Base-by-base conservation (phyloP, 2,888 invertebrate species). In the Argynnis bischoffii region DNA sequence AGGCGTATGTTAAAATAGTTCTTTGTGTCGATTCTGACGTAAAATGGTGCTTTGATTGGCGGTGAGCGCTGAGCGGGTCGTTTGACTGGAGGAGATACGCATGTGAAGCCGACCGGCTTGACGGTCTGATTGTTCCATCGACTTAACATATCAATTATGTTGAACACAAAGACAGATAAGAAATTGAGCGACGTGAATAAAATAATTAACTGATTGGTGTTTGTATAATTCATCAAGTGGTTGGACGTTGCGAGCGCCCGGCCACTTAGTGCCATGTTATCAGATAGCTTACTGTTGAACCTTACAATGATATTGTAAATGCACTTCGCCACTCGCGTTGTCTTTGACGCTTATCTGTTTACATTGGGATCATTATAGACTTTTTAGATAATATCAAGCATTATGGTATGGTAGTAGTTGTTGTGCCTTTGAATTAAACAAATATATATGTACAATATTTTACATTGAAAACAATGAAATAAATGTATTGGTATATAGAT, bases 131-230 rank as follows among this genome's bases (percentile, higher is more conserved):
- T 91, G 91, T 92, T 92, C 86, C 83, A 82, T 80, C 81, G 88
- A 87, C 91, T 90, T 91, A 89, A 90, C 90, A 88, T 90, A 92
- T 91, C 92, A 90, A 92, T 92, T 90, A 91, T 89, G 89, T 90
- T 86, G 85, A 88, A 91, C 87, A 89, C 87, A 89, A 87, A 88
- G 85, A 79, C 77, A 84, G 90, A 91, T 92, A 90, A 87, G 83
- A 83, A 78, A 74, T 86, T 87, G 91, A 91, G 85, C 88, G 92
- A 92, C 91, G 85, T 90, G 90, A 89, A 91, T 90, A 86, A 90
- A 91, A 91, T 92, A 91, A 92, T 92, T 92, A 92, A 89, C 91
- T 86, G 92, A 90, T 89, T 87, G 88, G 90, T 91, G 88, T 92
- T 91, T 92, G 90, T 92, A 90, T 92, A 91, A 92, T 90, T 90